Conservation (phyloP, 2,888 invertebrate species). For the Diplolepis rosae region DNA sequence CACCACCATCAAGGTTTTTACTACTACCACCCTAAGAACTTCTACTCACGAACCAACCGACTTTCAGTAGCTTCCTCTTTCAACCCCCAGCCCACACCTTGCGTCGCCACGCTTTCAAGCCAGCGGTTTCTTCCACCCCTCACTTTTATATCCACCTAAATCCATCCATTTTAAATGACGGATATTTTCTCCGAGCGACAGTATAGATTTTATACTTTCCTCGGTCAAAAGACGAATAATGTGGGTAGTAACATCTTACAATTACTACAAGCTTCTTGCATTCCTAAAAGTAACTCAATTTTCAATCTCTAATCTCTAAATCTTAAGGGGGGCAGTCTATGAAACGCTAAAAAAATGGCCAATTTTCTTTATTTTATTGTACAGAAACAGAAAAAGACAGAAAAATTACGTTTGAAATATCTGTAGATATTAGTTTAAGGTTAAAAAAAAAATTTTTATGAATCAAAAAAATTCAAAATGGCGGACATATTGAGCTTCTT, state of each 20-base stretch:
- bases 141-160: constrained; percentile 71
- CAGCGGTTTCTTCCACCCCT: constrained; percentile 53
- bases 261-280: neutral
- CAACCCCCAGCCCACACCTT: constrained; percentile 45
- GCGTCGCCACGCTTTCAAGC: constrained; percentile 35
- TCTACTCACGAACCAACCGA: constrained; percentile 43
- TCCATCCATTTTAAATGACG: constrained; percentile 73
- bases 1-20: constrained; percentile 35
- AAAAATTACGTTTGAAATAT: too few species aligned
- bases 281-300: too few species aligned
- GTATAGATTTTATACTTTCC: constrained; percentile 68
- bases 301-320: too few species aligned
- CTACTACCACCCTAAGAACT: constrained; percentile 35
- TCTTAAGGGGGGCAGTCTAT: too few species aligned
- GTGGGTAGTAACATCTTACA: constrained; percentile 5
- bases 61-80: constrained; percentile 56
- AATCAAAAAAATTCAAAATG: too few species aligned
- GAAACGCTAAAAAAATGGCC: too few species aligned
- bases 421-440: too few species aligned
- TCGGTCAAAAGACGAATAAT: constrained; percentile 39
- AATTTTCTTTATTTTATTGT: too few species aligned
- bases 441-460: too few species aligned
- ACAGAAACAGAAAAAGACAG: too few species aligned
- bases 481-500: too few species aligned
- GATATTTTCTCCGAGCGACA: constrained; percentile 69